phyloP scores from a whole-genome alignment of 2,797 vertebrate genomes.

The Propithecus deckenii region DNA sequence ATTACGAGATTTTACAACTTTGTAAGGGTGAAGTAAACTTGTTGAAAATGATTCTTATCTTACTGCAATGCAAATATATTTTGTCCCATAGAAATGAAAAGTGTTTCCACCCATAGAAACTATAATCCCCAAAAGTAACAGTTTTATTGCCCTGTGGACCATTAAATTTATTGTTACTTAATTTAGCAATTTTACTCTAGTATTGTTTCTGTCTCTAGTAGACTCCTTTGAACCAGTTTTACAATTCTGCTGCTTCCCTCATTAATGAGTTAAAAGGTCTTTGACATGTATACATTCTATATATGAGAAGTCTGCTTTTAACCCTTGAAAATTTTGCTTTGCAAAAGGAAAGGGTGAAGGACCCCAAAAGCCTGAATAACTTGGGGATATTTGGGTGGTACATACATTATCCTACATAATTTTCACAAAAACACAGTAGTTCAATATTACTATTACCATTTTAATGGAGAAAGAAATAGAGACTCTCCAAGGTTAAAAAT shows the following conservation, averaged over 20 bases:
- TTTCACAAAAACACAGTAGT: background rate
- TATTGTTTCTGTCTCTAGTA: background rate
- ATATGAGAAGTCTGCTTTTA: background rate
- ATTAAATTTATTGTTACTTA: background rate
- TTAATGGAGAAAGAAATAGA: background rate
- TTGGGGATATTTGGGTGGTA: background rate
- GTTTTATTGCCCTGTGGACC: background rate
- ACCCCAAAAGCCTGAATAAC: background rate
- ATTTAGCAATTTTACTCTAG: background rate
- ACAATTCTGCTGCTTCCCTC: background rate
- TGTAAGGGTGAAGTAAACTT: background rate
- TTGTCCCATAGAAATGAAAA: background rate
- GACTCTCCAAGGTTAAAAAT: background rate
- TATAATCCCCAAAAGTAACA: background rate
- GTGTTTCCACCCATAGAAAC: conserved; percentile 1
- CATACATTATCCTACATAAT: background rate
- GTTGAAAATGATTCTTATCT: conserved; percentile 19
- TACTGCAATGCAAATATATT: background rate
- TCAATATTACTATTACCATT: background rate
- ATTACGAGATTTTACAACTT: background rate
- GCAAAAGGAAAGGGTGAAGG: background rate
- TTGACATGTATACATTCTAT: background rate
- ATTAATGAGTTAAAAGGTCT: background rate
- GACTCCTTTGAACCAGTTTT: background rate
- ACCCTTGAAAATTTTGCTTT: background rate